These are phyloP conservation scores for Macrotus californicus DNA, from an alignment of 2,113 vertebrate species.

Conservation along the genomic window DNA sequence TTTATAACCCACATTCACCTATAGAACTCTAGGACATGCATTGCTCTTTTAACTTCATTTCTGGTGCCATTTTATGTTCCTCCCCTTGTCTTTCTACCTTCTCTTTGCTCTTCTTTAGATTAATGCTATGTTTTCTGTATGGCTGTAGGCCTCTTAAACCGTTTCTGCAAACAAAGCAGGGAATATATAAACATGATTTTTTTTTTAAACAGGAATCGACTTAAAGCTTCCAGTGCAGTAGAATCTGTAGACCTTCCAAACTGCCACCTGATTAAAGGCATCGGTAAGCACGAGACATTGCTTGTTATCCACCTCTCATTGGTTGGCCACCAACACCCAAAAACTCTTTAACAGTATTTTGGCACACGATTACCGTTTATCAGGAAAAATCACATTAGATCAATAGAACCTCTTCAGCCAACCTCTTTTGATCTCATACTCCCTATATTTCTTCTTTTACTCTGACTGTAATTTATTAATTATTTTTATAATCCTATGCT, in stretches of 20 bases:
- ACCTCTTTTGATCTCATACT: not conserved
- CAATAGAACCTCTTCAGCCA: not conserved
- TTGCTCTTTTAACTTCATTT: slow-evolving; percentile 39
- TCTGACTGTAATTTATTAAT: not conserved
- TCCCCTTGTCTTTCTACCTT: not conserved
- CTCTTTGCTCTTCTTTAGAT: not conserved
- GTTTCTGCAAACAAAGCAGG: not conserved
- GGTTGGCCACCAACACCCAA: not conserved
- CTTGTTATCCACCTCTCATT: not conserved
- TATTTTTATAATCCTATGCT: not conserved
- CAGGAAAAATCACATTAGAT: not conserved
- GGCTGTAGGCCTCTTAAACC: not conserved
- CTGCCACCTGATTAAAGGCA: slow-evolving; percentile 83
- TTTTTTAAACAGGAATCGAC: slow-evolving; percentile 70
- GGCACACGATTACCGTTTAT: not conserved
- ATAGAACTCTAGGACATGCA: not conserved
- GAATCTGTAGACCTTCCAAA: slow-evolving; percentile 74
- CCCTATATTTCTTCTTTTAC: not conserved
- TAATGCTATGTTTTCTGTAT: not conserved
- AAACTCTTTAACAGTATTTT: not conserved
- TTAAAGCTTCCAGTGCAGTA: slow-evolving; percentile 75
- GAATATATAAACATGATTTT: not conserved
- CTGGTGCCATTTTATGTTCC: not conserved
- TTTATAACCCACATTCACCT: not conserved
- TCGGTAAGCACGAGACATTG: slow-evolving; percentile 76